Evolutionary conservation across 2,113 vertebrate species (phyloP).

Genomic region (Brienomyrus longianalis): DNA sequence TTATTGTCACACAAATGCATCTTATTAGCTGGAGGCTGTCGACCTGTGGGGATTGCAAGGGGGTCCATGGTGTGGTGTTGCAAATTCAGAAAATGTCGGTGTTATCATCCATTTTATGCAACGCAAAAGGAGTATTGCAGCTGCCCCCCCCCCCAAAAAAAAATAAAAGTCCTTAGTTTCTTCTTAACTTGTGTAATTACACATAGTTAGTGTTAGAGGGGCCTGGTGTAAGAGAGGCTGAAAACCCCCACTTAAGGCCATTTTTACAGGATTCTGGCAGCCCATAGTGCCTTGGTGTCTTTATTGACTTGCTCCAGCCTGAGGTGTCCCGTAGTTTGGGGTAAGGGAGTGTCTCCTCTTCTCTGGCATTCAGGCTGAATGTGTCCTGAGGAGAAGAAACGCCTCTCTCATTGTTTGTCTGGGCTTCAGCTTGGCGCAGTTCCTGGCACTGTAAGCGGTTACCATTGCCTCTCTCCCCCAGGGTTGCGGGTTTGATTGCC

Average conservation of each 20-base stretch:
- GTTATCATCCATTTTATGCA: background rate
- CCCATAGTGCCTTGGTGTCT: background rate
- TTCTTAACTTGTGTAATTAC: background rate
- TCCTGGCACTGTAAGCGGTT: background rate
- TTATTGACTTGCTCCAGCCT: background rate
- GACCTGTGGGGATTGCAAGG: background rate
- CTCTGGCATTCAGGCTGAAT: background rate
- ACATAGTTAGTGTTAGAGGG: background rate
- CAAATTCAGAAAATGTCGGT: background rate
- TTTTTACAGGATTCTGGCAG: background rate
- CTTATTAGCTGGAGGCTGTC: background rate
- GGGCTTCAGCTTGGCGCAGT: background rate
- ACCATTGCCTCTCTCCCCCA: background rate
- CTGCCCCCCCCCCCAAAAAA: background rate
- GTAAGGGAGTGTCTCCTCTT: background rate
- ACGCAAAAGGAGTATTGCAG: background rate
- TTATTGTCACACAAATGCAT: background rate
- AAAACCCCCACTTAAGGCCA: background rate
- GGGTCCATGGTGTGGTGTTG: background rate
- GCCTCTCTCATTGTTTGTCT: background rate
- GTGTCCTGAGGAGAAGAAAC: background rate
- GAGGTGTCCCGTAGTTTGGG: background rate
- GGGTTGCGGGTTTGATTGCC: background rate
- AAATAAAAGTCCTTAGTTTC: background rate
- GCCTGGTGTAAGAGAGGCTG: background rate